Conservation (phyloP, 2,888 invertebrate species). For the Caenorhabditis sp. region DNA sequence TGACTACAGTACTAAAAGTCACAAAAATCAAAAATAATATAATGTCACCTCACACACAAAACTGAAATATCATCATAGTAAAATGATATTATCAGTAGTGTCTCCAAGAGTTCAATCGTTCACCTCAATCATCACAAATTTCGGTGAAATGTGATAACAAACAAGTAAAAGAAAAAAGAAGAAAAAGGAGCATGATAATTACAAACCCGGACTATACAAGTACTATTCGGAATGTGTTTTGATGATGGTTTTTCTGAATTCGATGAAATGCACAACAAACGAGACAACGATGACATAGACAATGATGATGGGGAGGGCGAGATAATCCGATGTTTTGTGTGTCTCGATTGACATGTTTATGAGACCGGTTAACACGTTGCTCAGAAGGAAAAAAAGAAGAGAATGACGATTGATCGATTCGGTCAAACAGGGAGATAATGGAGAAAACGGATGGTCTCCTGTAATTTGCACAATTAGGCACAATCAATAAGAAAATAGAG, state of each 20-base stretch:
- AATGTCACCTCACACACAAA: too few relatives aligned
- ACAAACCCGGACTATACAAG: background rate
- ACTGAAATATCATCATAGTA: background rate
- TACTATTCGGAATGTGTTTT: slow-evolving; percentile 15
- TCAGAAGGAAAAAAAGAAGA: slow-evolving; percentile 82
- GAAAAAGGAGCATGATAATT: background rate
- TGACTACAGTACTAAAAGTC: too few relatives aligned
- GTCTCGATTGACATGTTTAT: slow-evolving; percentile 24
- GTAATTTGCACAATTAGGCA: slow-evolving; percentile 12
- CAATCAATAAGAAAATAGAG: background rate
- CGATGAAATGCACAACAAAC: slow-evolving; percentile 21
- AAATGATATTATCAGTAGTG: background rate
- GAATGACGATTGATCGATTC: slow-evolving; percentile 73
- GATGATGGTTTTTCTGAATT: slow-evolving; percentile 15
- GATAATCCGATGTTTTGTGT: slow-evolving; percentile 6
- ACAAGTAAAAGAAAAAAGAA: background rate
- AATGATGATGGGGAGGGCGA: slow-evolving; percentile 15
- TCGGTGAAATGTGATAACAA: background rate
- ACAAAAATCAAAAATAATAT: too few relatives aligned
- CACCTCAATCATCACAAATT: background rate
- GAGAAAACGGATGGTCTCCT: slow-evolving; percentile 56
- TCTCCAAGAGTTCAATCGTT: background rate
- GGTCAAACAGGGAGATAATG: slow-evolving; percentile 51
- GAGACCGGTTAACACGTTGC: slow-evolving; percentile 84
- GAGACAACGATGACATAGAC: slow-evolving; percentile 7